A percentile compares a stretch with the other conserved stretches of the same genome.
Conservation (phyloP, 2,113 vertebrate species). For the Budorcas taxicolor region DNA sequence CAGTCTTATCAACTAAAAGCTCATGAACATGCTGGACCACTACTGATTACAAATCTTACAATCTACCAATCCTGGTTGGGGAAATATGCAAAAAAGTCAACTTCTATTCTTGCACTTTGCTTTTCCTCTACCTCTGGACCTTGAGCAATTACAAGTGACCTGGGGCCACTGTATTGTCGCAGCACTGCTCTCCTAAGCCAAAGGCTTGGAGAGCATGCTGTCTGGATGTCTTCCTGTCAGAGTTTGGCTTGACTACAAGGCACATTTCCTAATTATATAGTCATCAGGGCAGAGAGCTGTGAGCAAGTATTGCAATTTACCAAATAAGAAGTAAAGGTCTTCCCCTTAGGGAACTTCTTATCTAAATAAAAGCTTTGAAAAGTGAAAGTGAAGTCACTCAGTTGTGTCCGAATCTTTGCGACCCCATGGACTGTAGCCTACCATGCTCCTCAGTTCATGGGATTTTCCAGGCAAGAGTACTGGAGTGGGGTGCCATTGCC, state of each 20-base stretch:
- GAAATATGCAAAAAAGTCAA: not conserved
- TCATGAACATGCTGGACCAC: not conserved
- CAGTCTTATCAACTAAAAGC: not conserved
- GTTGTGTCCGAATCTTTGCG: not conserved
- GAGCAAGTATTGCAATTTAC: conserved; percentile 20
- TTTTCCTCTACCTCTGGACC: not conserved
- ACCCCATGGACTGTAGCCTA: not conserved
- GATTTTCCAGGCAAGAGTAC: not conserved
- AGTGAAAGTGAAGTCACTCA: not conserved
- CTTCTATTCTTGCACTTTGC: not conserved
- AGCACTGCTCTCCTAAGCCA: not conserved
- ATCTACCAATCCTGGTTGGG: not conserved
- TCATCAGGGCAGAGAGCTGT: conserved; percentile 9
- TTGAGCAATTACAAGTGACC: conserved; percentile 13
- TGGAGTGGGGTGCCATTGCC: not conserved
- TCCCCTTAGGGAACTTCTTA: not conserved
- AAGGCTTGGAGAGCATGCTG: not conserved
- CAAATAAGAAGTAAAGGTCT: conserved; percentile 38
- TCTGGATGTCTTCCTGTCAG: not conserved
- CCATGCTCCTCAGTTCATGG: not conserved
- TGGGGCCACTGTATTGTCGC: not conserved
- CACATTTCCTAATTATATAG: conserved; percentile 19
- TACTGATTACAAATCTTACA: not conserved
- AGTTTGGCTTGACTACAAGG: not conserved
- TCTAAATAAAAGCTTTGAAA: conserved; percentile 17